Evolutionary conservation across 1,140 invertebrate genomes (phyloP).

Genomic region (Melanaphis sacchari): DNA sequence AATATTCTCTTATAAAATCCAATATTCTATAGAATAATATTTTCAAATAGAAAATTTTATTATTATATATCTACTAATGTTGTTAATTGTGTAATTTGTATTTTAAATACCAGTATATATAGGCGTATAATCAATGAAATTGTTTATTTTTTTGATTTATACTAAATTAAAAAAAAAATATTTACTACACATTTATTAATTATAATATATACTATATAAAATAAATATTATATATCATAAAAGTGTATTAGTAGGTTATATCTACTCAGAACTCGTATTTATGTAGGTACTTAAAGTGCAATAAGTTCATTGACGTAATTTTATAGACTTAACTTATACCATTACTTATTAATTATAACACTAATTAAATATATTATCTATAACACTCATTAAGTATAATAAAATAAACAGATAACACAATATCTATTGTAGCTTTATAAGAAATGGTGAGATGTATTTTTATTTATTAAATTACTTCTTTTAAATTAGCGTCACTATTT

Average conservation of each 20-base stretch:
- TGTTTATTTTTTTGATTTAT: not conserved
- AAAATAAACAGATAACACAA: no score
- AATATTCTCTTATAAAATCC: not conserved
- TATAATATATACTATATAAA: no score
- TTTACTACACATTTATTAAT: not conserved
- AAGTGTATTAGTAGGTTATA: not conserved
- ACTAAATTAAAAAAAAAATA: not conserved
- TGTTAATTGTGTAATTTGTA: not conserved
- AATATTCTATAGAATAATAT: not conserved
- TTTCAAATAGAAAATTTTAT: not conserved
- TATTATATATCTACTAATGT: not conserved
- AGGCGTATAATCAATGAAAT: not conserved
- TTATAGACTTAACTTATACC: not conserved
- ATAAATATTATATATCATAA: not conserved
- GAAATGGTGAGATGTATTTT: no score
- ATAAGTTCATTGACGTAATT: not conserved
- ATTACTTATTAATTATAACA: not conserved
- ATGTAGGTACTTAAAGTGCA: not conserved
- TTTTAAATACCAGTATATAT: not conserved
- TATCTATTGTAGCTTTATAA: no score
- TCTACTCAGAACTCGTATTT: no score
- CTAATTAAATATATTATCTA: not conserved
- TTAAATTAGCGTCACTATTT: not conserved
- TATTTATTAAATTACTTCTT: no score
- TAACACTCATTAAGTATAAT: no score